Evolutionary conservation across 2,888 invertebrate genomes (phyloP).

Genomic region (Ophion obscuratus): DNA sequence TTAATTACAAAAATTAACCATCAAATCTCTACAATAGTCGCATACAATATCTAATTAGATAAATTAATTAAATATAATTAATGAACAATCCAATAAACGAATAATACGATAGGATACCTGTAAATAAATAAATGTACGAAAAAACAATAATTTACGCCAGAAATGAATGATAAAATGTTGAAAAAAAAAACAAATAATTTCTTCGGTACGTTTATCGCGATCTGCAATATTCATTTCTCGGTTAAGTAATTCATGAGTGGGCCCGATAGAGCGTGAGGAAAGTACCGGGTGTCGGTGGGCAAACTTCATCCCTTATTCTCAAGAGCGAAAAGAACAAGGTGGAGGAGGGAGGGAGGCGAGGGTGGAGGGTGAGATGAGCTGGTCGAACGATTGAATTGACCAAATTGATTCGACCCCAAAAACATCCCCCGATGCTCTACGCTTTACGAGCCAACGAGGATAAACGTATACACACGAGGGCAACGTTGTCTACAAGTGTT

Average conservation of each 20-base stretch:
- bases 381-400: constrained; percentile 78
- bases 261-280: constrained; percentile 48
- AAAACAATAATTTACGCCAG: background rate
- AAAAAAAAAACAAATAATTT: background rate
- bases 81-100: background rate
- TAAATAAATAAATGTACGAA: background rate
- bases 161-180: background rate
- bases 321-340: constrained; percentile 56
- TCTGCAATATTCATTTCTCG: constrained; percentile 49
- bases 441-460: constrained; percentile 39
- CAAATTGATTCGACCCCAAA: constrained; percentile 83
- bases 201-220: background rate
- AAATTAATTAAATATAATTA: background rate
- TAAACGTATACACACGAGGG: constrained; percentile 58
- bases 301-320: constrained; percentile 56
- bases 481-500: constrained; percentile 83
- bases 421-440: constrained; percentile 74
- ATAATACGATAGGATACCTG: background rate
- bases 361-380: constrained; percentile 26
- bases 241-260: constrained; percentile 68
- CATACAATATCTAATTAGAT: background rate
- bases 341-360: constrained; percentile 38
- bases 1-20: background rate
- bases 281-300: constrained; percentile 69
- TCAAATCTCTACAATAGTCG: background rate